Evolutionary conservation across 2,797 vertebrate genomes (phyloP).

Genomic region (Mus spretus): DNA sequence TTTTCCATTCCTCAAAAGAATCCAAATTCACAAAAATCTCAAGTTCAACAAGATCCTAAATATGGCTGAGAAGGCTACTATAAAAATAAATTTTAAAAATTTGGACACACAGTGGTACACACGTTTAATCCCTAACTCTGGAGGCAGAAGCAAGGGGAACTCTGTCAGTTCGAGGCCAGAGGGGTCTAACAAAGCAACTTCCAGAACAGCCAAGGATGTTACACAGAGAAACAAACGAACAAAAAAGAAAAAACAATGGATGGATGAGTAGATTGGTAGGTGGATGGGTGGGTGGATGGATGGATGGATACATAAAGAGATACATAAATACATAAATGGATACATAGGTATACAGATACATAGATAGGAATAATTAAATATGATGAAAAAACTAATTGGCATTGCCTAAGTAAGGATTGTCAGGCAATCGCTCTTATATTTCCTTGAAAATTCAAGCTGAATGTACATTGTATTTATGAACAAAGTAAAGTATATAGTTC

Average conservation of each 20-base stretch:
- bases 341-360: no score
- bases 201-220: background rate
- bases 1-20: constrained; percentile 27
- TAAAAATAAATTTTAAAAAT: background rate
- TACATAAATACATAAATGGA: no score
- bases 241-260: background rate
- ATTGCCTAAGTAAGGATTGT: constrained; percentile 22
- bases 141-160: background rate
- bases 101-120: background rate
- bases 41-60: constrained; percentile 22
- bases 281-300: no score
- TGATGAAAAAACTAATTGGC: background rate
- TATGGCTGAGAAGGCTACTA: background rate
- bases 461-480: background rate
- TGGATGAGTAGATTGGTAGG: no score
- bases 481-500: constrained; percentile 18
- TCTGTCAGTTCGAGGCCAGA: background rate
- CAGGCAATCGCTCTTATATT: background rate
- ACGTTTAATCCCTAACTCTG: background rate
- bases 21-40: background rate
- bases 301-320: background rate
- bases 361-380: background rate
- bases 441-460: constrained; percentile 50
- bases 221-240: background rate
- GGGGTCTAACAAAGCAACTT: background rate